Evolutionary conservation across 2,888 invertebrate genomes (phyloP).

Genomic region (Latrodectus hesperus): DNA sequence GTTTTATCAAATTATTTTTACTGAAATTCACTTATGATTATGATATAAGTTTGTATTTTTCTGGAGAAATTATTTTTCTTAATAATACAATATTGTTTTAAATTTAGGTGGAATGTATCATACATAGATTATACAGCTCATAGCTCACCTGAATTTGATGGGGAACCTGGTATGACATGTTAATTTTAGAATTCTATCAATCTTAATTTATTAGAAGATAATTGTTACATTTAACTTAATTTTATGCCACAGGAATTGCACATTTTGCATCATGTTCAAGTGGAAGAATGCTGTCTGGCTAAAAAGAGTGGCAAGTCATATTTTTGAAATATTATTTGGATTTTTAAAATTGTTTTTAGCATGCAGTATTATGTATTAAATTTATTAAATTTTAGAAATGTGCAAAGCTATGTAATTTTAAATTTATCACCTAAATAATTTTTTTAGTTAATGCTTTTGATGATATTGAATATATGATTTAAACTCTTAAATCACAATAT

Average conservation of each 20-base stretch:
- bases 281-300: constrained; percentile 89
- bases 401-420: too few relatives aligned
- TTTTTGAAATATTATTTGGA: neutral
- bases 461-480: too few relatives aligned
- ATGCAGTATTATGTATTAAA: too few relatives aligned
- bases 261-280: constrained; percentile 93
- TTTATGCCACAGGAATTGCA: constrained; percentile 81
- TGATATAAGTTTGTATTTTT: too few relatives aligned
- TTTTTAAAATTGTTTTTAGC: too few relatives aligned
- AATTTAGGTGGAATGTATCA: constrained; percentile 92
- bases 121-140: constrained; percentile 94
- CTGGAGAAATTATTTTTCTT: too few relatives aligned
- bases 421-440: too few relatives aligned
- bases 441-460: too few relatives aligned
- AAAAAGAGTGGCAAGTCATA: constrained; percentile 79
- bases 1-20: too few relatives aligned
- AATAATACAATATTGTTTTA: neutral
- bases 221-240: neutral
- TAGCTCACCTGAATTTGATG: constrained; percentile 81
- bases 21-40: too few relatives aligned
- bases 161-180: constrained; percentile 83
- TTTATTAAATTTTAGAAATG: too few relatives aligned
- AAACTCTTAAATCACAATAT: too few relatives aligned
- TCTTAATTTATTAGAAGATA: neutral
- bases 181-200: neutral